Conservation (phyloP, 1,140 invertebrate species). For the Micrasema longulum region DNA sequence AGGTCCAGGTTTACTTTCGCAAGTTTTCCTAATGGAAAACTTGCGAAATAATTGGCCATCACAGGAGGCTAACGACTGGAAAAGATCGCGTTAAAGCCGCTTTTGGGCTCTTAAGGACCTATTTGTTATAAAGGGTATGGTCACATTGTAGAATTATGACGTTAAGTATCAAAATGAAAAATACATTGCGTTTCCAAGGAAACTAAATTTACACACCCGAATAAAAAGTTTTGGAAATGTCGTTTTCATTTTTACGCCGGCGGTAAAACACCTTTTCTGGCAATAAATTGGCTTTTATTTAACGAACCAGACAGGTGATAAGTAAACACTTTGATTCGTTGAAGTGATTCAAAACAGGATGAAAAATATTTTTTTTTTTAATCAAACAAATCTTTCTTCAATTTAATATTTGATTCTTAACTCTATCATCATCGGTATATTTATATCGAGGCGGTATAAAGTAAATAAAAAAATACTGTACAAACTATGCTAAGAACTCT, state of each 20-base stretch:
- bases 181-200: conserved; percentile 6
- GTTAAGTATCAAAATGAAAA: not conserved
- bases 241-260: conserved; percentile 2
- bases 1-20: not conserved
- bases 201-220: conserved; percentile 21
- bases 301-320: too few relatives aligned
- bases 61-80: conserved; percentile 10
- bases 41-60: conserved; percentile 16
- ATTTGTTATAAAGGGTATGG: conserved; percentile 5
- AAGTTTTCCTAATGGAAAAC: conserved; percentile 5
- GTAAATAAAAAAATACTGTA: too few relatives aligned
- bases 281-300: conserved; percentile 4
- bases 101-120: conserved; percentile 8
- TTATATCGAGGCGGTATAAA: too few relatives aligned
- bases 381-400: too few relatives aligned
- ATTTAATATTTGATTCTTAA: too few relatives aligned
- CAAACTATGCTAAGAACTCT: too few relatives aligned
- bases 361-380: too few relatives aligned
- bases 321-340: too few relatives aligned
- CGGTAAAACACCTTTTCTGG: conserved; percentile 1
- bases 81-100: conserved; percentile 20
- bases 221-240: conserved; percentile 8
- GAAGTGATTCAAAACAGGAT: too few relatives aligned
- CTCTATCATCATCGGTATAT: too few relatives aligned
- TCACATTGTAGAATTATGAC: conserved; percentile 19